Evolutionary conservation across 2,797 vertebrate species (phyloP), one percentile per base, ranked within the genome.

Genomic region (Sebastes elongatus): DNA sequence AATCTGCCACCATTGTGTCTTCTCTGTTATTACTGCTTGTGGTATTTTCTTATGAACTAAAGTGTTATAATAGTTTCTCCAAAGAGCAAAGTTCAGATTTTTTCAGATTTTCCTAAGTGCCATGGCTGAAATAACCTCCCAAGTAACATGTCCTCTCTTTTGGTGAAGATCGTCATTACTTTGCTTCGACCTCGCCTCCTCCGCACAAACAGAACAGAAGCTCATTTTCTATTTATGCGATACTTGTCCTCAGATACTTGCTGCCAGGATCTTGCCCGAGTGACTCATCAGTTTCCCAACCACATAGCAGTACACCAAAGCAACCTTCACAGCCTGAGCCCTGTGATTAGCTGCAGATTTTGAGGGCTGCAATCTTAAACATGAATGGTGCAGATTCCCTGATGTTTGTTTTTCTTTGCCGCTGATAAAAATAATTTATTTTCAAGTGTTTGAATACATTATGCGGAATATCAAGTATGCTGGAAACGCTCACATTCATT

Each of bases 261-360:
- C 73, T 69, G 76, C 67, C 72, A 64, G 69, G 71, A 84, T 83
- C 65, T 76, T 6, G 57, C 73, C 67, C 4, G 11, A 79, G 73
- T 92, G 87, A 91, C 83, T 93, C 89, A 93, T 92, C 81, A 42
- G 66, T 74, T 89, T 80, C 81, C 70, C 13, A 11, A 35, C 62
- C 68, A 60, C 77, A 86, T 64, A 49, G 64, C 10, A 63, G 53
- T 38, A n/a, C 78, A 70, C 61, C 79, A 71, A 59, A 70, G 66
- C 80, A 82, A 55, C 81, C 70, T 76, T 83, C 83, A 56, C 71
- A 79, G 74, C 68, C 78, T 60, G 80, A 90, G 84, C 80, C 57
- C 28, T 20, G 76, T 89, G 89, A 91, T 91, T 85, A 86, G 80
- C 80, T 46, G 59, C 71, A 71, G 52, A 67, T 79, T 82, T 82